phyloP scores from a whole-genome alignment of 2,797 vertebrate genomes.

The Dermochelys coriacea region DNA sequence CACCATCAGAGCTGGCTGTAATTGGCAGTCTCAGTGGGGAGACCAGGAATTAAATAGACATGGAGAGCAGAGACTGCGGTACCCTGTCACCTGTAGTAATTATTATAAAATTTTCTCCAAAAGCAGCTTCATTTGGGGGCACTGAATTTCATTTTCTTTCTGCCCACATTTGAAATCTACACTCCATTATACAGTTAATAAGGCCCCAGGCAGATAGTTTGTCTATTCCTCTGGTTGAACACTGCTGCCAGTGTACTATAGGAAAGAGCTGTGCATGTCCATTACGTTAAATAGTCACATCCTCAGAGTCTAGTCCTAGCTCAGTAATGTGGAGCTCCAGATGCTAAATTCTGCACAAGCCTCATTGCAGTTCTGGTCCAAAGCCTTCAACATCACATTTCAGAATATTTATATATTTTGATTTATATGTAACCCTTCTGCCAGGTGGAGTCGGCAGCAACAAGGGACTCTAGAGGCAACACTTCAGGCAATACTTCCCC shows the following conservation, averaged over 20 bases:
- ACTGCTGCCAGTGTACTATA: neutral
- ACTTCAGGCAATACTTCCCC: neutral
- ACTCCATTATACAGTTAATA: neutral
- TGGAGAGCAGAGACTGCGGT: neutral
- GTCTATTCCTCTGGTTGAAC: neutral
- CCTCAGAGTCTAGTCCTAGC: neutral
- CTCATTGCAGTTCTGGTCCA: neutral
- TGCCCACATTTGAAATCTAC: neutral
- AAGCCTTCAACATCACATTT: neutral
- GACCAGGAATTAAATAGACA: neutral
- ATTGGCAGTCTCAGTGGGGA: slow-evolving; percentile 58
- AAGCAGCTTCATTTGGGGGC: slow-evolving; percentile 27
- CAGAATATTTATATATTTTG: slow-evolving; percentile 9
- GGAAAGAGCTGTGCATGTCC: neutral
- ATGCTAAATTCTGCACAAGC: neutral
- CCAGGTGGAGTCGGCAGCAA: neutral
- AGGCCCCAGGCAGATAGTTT: neutral
- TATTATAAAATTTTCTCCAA: slow-evolving; percentile 57
- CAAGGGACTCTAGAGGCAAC: too few species aligned
- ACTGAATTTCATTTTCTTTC: slow-evolving; percentile 11
- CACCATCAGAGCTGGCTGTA: slow-evolving; percentile 53
- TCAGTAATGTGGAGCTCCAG: neutral
- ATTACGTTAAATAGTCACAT: neutral
- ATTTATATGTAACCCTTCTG: neutral
- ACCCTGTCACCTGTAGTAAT: slow-evolving; percentile 11